A percentile compares a stretch with the other conserved stretches of the same genome.
Evolutionary conservation across 1,140 invertebrate species (phyloP).

Genomic region (Tetramorium simillimum): DNA sequence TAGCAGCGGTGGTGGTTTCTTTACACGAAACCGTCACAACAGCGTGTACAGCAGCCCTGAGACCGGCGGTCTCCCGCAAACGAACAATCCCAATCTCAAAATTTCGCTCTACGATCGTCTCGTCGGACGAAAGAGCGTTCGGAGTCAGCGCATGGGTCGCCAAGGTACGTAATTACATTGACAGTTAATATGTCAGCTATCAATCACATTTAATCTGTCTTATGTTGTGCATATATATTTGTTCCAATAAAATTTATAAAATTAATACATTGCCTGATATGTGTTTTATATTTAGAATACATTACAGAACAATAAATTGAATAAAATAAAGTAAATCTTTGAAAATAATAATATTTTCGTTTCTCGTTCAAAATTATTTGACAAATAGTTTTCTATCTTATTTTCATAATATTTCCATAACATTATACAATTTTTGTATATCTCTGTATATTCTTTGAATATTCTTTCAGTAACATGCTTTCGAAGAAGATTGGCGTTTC

Average conservation of each 20-base stretch:
- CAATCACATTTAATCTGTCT: neutral
- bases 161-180: conserved; percentile 85
- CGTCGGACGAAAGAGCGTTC: conserved; percentile 91
- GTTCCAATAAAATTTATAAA: neutral
- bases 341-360: neutral
- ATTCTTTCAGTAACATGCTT: neutral
- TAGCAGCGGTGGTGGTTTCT: conserved; percentile 91
- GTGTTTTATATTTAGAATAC: neutral
- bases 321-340: neutral
- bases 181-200: neutral
- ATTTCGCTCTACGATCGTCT: conserved; percentile 93
- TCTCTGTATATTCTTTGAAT: too few relatives aligned
- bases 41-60: conserved; percentile 93
- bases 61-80: conserved; percentile 85
- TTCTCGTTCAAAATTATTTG: neutral
- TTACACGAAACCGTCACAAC: conserved; percentile 90
- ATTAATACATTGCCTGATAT: neutral
- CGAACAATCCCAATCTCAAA: conserved; percentile 86
- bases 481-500: neutral
- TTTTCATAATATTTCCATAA: neutral
- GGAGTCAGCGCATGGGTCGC: conserved; percentile 88
- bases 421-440: too few relatives aligned
- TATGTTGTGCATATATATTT: neutral
- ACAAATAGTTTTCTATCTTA: neutral
- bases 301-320: neutral